phyloP scores from a whole-genome alignment of 2,888 invertebrate species.

The Camponotus fellah region DNA sequence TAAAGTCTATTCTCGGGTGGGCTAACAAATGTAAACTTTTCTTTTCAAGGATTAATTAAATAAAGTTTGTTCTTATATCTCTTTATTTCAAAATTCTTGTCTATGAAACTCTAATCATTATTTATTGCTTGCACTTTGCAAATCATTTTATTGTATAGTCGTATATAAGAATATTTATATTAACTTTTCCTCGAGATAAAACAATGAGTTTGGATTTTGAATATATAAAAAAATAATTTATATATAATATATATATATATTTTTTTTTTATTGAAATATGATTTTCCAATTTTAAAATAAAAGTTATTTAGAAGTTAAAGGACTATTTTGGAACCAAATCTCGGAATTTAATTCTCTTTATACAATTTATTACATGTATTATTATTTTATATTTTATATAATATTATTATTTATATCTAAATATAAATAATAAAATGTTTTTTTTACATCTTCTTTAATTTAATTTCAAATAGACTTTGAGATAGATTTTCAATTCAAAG shows the following conservation, averaged over 20 bases:
- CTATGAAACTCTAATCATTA: neutral
- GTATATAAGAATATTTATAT: neutral
- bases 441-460: too few relatives aligned
- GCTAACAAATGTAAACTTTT: neutral
- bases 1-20: slow-evolving; percentile 10
- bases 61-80: slow-evolving; percentile 1
- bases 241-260: neutral
- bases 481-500: too few relatives aligned
- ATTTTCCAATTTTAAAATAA: neutral
- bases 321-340: too few relatives aligned
- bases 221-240: neutral
- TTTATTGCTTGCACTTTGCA: neutral
- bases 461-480: too few relatives aligned
- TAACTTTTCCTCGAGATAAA: neutral
- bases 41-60: slow-evolving; percentile 28
- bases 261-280: neutral
- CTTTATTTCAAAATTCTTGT: neutral
- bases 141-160: neutral
- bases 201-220: neutral
- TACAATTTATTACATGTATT: neutral
- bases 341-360: neutral
- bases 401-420: neutral
- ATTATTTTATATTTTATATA: neutral
- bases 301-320: neutral
- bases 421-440: too few relatives aligned